Percentiles rank a stretch among this genome's conserved stretches.
phyloP scores from a whole-genome alignment of 2,888 invertebrate species.

The Aradus depressus region DNA sequence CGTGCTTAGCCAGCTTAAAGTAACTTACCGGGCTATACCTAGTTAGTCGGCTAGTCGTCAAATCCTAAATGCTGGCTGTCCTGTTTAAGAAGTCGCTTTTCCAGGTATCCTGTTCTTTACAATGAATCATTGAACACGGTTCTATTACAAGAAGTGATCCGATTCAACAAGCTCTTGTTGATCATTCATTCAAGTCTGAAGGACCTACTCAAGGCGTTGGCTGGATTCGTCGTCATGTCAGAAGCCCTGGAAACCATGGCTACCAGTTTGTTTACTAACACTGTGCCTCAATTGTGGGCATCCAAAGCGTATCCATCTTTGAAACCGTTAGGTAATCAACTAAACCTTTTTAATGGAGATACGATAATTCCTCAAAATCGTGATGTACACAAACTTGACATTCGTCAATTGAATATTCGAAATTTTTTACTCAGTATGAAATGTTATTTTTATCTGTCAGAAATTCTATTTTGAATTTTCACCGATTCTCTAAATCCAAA shows the following conservation, averaged over 20 bases:
- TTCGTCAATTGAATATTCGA: no score
- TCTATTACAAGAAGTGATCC: slow-evolving; percentile 71
- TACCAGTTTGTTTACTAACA: slow-evolving; percentile 50
- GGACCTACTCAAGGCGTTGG: slow-evolving; percentile 53
- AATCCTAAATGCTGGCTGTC: no score
- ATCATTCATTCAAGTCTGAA: slow-evolving; percentile 45
- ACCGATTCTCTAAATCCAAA: no score
- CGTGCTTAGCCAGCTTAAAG: no score
- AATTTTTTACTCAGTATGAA: no score
- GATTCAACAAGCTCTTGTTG: slow-evolving; percentile 57
- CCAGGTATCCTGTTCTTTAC: slow-evolving; percentile 69
- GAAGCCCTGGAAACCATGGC: slow-evolving; percentile 60
- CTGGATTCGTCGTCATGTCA: slow-evolving; percentile 68
- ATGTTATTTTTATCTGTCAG: no score
- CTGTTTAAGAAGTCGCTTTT: no score
- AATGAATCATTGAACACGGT: slow-evolving; percentile 84
- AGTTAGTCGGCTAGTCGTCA: no score
- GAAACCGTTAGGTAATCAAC: slow-evolving; percentile 50
- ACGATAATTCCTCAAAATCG: neutral
- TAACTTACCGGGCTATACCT: no score
- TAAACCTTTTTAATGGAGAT: neutral
- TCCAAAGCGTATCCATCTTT: slow-evolving; percentile 55
- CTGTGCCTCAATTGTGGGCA: slow-evolving; percentile 60
- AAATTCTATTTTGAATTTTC: no score
- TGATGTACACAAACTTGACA: no score